These are phyloP conservation scores for Vanessa tameamea DNA, from an alignment of 1,140 invertebrate species.

Conservation along the genomic window DNA sequence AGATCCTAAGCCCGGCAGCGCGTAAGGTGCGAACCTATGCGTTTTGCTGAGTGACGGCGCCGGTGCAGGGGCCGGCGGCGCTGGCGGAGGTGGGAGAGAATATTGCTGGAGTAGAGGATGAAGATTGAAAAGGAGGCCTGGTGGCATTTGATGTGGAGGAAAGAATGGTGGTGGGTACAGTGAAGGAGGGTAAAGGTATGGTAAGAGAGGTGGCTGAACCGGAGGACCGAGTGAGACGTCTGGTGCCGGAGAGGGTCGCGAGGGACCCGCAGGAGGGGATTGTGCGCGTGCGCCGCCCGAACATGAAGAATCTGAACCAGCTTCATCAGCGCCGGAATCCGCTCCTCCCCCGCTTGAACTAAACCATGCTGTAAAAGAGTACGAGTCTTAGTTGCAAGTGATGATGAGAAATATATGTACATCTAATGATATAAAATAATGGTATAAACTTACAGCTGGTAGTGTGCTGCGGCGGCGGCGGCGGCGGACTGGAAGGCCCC, in stretches of 20 bases:
- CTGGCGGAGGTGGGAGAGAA: conserved; percentile 77
- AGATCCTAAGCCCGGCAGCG: conserved; percentile 86
- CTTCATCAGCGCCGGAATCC: conserved; percentile 82
- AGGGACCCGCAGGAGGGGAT: conserved; percentile 82
- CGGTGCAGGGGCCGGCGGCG: conserved; percentile 61
- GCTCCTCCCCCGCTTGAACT: conserved; percentile 78
- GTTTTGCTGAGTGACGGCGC: conserved; percentile 83
- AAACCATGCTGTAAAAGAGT: conserved; percentile 80
- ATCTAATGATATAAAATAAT: too few species aligned
- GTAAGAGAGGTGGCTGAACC: conserved; percentile 91
- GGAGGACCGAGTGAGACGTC: conserved; percentile 94
- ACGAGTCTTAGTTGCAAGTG: conserved; percentile 13
- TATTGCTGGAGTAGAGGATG: conserved; percentile 85
- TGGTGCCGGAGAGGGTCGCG: conserved; percentile 87
- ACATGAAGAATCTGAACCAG: conserved; percentile 85
- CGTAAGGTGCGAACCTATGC: conserved; percentile 92
- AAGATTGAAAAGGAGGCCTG: conserved; percentile 91
- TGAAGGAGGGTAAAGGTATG: conserved; percentile 93
- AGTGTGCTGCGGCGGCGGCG: conserved; percentile 77
- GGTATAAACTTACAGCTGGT: conserved; percentile 63
- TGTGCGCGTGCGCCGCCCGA: conserved; percentile 82
- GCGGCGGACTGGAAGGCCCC: conserved; percentile 89
- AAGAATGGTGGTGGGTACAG: conserved; percentile 89
- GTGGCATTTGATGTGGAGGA: conserved; percentile 84
- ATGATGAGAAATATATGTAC: too few species aligned